These are phyloP conservation scores for Priocnemis perturbator DNA, from an alignment of 2,888 invertebrate species.

Conservation along the genomic window DNA sequence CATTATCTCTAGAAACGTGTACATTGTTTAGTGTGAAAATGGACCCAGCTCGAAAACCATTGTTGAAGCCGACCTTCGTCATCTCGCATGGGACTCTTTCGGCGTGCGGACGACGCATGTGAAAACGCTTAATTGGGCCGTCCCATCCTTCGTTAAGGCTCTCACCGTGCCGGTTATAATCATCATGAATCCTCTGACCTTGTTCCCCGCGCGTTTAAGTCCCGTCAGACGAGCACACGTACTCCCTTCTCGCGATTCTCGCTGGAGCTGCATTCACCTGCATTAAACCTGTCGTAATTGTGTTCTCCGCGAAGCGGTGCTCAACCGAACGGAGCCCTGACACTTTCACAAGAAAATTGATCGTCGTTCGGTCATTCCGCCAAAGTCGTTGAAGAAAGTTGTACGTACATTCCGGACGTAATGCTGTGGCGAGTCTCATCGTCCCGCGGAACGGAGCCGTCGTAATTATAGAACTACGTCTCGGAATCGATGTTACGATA, in stretches of 20 bases:
- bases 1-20: not conserved
- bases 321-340: not conserved
- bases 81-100: slow-evolving; percentile 1
- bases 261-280: slow-evolving; percentile 10
- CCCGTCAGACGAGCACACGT: slow-evolving; percentile 7
- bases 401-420: too few species aligned
- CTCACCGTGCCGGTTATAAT: slow-evolving; percentile 18
- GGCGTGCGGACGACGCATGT: not conserved
- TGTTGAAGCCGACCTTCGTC: not conserved
- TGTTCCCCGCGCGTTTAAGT: slow-evolving; percentile 32
- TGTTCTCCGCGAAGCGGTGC: not conserved
- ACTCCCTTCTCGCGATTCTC: not conserved
- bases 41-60: not conserved
- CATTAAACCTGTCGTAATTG: slow-evolving; percentile 1
- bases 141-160: slow-evolving; percentile 29
- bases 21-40: not conserved
- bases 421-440: too few species aligned
- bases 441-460: too few species aligned
- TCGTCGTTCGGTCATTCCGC: too few species aligned
- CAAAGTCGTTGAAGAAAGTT: too few species aligned
- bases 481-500: too few species aligned
- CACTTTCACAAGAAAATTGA: too few species aligned
- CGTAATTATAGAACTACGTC: too few species aligned
- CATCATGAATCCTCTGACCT: slow-evolving; percentile 41
- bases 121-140: slow-evolving; percentile 17